Percentiles rank a stretch among this genome's conserved stretches.
These are phyloP conservation scores for Patiria miniata DNA, from an alignment of 35 echinoderm and acorn worm species.

Conservation along the genomic window DNA sequence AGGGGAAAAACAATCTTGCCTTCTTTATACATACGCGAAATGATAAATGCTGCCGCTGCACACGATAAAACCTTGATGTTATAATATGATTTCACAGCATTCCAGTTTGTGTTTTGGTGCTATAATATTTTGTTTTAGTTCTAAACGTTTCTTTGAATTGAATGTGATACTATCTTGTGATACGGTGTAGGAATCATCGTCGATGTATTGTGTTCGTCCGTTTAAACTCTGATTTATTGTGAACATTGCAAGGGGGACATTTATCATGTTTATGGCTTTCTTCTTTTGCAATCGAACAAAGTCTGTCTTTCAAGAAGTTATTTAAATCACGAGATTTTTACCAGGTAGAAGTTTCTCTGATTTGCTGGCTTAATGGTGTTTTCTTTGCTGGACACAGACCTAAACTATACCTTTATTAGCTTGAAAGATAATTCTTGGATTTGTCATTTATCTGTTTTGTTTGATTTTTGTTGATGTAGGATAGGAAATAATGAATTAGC, in stretches of 20 bases:
- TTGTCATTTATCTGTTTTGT: too few species aligned
- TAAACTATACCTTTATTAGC: too few species aligned
- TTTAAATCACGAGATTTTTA: background rate
- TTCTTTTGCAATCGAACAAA: conserved; percentile 23
- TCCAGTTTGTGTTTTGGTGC: background rate
- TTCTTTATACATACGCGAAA: background rate
- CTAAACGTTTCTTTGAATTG: background rate
- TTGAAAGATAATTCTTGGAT: too few species aligned
- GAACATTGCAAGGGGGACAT: background rate
- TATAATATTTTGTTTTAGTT: conserved; percentile 1
- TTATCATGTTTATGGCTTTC: background rate
- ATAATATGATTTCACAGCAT: conserved; percentile 12
- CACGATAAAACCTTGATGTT: background rate
- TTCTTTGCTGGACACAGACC: too few species aligned
- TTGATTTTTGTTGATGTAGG: too few species aligned
- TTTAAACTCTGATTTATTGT: background rate
- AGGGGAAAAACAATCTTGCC: background rate
- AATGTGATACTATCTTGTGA: background rate
- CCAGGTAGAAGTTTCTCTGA: too few species aligned
- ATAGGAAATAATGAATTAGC: too few species aligned
- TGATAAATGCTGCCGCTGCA: background rate
- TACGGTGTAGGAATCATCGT: background rate
- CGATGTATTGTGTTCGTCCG: background rate
- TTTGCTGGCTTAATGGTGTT: too few species aligned
- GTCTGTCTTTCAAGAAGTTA: conserved; percentile 7